Evolutionary conservation across 30 jellyfish, hydroid and myxozoan genomes (phyloP).

Genomic region (Catostylus mosaicus): DNA sequence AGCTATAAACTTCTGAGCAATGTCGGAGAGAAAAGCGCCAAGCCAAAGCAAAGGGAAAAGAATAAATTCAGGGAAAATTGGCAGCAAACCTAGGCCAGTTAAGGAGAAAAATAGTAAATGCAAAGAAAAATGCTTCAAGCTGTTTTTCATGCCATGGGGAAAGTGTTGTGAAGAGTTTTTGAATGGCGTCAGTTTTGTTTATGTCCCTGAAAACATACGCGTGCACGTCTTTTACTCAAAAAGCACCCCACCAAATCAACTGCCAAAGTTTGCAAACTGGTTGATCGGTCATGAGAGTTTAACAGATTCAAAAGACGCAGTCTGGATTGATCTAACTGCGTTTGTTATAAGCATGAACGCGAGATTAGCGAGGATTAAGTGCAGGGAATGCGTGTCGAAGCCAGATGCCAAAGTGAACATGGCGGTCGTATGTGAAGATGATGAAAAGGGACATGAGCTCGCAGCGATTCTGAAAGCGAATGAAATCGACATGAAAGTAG

Average conservation of each 20-base stretch:
- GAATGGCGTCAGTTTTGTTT: slow-evolving; percentile 12
- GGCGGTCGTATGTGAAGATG: slow-evolving; percentile 65
- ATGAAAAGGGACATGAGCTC: slow-evolving; percentile 65
- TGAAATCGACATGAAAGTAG: slow-evolving; percentile 43
- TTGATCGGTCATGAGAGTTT: slow-evolving; percentile 79
- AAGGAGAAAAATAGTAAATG: neutral
- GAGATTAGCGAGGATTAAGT: slow-evolving; percentile 28
- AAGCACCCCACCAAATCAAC: slow-evolving; percentile 33
- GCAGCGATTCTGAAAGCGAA: slow-evolving; percentile 81
- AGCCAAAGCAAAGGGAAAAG: neutral
- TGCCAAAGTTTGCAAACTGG: slow-evolving; percentile 52
- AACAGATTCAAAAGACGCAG: slow-evolving; percentile 75
- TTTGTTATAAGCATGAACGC: slow-evolving; percentile 79
- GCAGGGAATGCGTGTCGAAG: slow-evolving; percentile 5
- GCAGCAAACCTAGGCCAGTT: neutral
- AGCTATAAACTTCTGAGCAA: no score
- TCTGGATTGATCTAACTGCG: slow-evolving; percentile 87
- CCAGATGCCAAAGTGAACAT: slow-evolving; percentile 41
- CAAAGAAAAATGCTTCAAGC: neutral
- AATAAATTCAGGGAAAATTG: neutral
- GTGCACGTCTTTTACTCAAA: slow-evolving; percentile 56
- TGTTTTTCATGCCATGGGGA: slow-evolving; percentile 67
- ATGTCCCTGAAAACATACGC: slow-evolving; percentile 18
- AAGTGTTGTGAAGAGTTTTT: slow-evolving; percentile 31
- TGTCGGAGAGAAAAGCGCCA: neutral